Base-by-base conservation (phyloP, 2,888 invertebrate genomes). In the Leptinotarsa juncta region DNA sequence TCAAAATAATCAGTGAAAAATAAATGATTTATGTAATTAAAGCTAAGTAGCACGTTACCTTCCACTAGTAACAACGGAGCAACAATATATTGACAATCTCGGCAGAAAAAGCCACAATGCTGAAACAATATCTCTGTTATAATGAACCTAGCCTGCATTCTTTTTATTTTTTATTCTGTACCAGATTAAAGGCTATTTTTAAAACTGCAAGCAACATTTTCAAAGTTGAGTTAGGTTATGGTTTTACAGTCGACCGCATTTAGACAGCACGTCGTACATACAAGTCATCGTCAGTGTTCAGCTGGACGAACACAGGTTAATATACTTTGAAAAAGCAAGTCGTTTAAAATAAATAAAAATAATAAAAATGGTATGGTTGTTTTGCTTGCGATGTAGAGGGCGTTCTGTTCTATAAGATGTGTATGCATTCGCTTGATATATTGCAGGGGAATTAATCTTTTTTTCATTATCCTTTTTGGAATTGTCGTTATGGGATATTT, bases 221-320 rank as follows among this genome's bases (percentile, higher is more conserved):
- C 86, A 84, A 83, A 86, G 83, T 87, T 86, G 84, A 85, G 87
- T 86, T 88, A 87, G 87, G 87, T 87, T 87, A 87, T 87, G 87
- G 86, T 84, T 85, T 84, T 84, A 81, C 84, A 84, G 83, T 81
- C 76, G 84, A 75, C 81, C 84, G 82, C 78, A 70, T 77, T 76
- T 79, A 79, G 73, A 60, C 42, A 49, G 65, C 1, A 57, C 77
- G 76, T 65, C 49, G 60, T 73, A 75, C 75, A 78, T 81, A 81
- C 73, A 77, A 74, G 74, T 75, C 76, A 76, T 73, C 76, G 73
- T 73, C 75, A 77, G 53, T 50, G 68, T 74, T 76, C 73, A 74
- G 75, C 79, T 83, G 87, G 83, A 68, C 83, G 70, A 78, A 82
- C 80, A 79, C 80, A 85, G 87, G 87, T 87, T 86, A 88, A 88